Percentiles rank a stretch among this genome's conserved stretches.
These are phyloP conservation scores for Cephus pulcher DNA, from an alignment of 2,888 invertebrate species.

Conservation along the genomic window DNA sequence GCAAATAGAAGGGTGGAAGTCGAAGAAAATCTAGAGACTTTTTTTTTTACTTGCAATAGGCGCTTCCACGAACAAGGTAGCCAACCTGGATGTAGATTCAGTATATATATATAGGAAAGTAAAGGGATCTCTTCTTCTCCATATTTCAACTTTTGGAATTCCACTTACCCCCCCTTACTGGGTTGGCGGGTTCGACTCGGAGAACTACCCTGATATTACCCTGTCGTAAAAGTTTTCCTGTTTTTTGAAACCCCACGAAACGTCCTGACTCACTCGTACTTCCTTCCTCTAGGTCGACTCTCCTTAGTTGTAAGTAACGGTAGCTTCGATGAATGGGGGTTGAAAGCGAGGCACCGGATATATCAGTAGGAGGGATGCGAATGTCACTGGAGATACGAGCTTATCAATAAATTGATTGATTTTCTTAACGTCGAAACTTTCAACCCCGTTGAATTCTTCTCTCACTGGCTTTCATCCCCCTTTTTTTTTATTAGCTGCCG, in stretches of 20 bases:
- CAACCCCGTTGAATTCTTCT: not conserved
- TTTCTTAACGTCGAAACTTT: constrained; percentile 5
- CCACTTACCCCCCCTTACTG: constrained; percentile 1
- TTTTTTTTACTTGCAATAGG: not conserved
- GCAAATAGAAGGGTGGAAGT: not conserved
- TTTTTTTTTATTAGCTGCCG: not conserved
- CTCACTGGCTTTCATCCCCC: not conserved
- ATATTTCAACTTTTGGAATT: constrained; percentile 53
- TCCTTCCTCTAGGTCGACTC: not conserved
- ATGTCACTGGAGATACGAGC: not conserved
- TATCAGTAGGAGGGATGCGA: not conserved
- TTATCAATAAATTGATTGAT: constrained; percentile 5
- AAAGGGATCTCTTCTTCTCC: constrained; percentile 31
- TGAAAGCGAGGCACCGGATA: not conserved
- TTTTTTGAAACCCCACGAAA: constrained; percentile 8
- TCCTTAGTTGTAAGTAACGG: not conserved
- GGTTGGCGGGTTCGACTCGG: not conserved
- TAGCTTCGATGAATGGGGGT: not conserved
- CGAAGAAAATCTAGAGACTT: not conserved
- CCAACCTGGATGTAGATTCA: not conserved
- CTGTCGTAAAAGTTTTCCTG: constrained; percentile 20
- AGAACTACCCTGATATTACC: constrained; percentile 1
- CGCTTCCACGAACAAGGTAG: not conserved
- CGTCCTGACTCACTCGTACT: not conserved
- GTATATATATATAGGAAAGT: not conserved